Evolutionary conservation across 2,113 vertebrate genomes (phyloP), one percentile per base, ranked within the genome.

Genomic region (Vireo altiloquus): DNA sequence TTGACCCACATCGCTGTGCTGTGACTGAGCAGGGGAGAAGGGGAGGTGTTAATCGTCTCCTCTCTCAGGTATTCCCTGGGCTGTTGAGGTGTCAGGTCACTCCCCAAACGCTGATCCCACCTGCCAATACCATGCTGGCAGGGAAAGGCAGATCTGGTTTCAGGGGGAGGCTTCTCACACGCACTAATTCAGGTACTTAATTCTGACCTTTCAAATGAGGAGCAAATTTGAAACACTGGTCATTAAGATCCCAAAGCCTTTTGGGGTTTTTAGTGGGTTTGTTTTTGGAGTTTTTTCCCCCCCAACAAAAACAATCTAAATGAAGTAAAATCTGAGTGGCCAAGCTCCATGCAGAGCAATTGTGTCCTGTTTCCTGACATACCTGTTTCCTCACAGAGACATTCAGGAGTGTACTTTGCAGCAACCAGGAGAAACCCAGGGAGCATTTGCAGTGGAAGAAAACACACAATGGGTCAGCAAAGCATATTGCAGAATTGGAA

Each of bases 111-210:
- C 63, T 92, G 95, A 88, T 95, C 93, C 85, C 84, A 88, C 79
- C 66, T 90, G 83, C 82, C 65, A 91, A 30, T 88, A 66, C 19
- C 54, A 76, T 63, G 37, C 84, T 90, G 8, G 3, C 71, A 83
- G 70, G 84, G 90, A 93, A 61, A 80, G 76, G 91, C 89, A 80
- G 94, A 92, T 97, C 79, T 59, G 20, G 64, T 96, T 93, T 96
- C 94, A 86, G 54, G 60, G 50, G 27, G 64, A 81, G 75, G 64
- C 47, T 92, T 95, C 82, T 91, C 75, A 77, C 75, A 52, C 63
- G 33, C 66, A 21, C 50, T 79, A 70, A 63, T 77, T 94, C 2
- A 5, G 25, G 95, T 94, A 71, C 79, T 95, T 90, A 96, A 95
- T 94, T 91, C 79, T 90, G 87, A 93, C 87, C 93, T 96, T 95